Conservation (phyloP, 2,888 invertebrate genomes). For the Phalera bucephala region DNA sequence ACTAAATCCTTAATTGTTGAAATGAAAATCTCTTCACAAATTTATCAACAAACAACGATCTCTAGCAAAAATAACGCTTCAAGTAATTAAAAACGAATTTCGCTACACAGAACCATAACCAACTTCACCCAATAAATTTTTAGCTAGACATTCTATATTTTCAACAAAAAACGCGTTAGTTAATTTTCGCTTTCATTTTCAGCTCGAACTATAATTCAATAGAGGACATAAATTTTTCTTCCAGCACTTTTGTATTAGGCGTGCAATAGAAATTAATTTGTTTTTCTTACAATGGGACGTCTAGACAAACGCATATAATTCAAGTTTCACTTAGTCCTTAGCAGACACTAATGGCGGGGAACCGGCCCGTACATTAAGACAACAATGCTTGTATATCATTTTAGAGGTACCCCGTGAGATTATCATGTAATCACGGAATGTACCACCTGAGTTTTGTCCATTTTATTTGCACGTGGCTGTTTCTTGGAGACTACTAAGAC, state of each 20-base stretch:
- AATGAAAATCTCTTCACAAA: too few relatives aligned
- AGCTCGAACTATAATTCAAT: constrained; percentile 65
- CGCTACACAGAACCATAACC: too few relatives aligned
- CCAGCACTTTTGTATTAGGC: constrained; percentile 67
- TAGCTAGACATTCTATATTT: too few relatives aligned
- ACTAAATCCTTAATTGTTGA: too few relatives aligned
- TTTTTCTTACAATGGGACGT: constrained; percentile 80
- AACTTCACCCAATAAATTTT: too few relatives aligned
- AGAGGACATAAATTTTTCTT: constrained; percentile 67
- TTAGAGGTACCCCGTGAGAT: constrained; percentile 37
- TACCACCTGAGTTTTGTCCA: too few relatives aligned
- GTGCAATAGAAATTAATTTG: constrained; percentile 78
- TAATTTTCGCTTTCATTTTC: constrained; percentile 62
- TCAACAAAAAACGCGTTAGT: constrained; percentile 47
- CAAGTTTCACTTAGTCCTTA: constrained; percentile 75
- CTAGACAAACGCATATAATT: constrained; percentile 80
- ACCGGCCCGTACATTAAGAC: constrained; percentile 52
- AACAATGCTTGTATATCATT: constrained; percentile 48
- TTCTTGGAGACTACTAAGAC: too few relatives aligned
- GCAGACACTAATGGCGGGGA: constrained; percentile 69
- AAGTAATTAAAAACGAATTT: too few relatives aligned
- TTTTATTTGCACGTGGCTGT: too few relatives aligned
- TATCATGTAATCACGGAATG: constrained; percentile 5
- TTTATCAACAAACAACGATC: too few relatives aligned
- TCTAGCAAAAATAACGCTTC: too few relatives aligned